Percentiles rank a stretch among this genome's conserved stretches.
Conservation (phyloP, 2,113 vertebrate species). For the Hyaena hyaena region DNA sequence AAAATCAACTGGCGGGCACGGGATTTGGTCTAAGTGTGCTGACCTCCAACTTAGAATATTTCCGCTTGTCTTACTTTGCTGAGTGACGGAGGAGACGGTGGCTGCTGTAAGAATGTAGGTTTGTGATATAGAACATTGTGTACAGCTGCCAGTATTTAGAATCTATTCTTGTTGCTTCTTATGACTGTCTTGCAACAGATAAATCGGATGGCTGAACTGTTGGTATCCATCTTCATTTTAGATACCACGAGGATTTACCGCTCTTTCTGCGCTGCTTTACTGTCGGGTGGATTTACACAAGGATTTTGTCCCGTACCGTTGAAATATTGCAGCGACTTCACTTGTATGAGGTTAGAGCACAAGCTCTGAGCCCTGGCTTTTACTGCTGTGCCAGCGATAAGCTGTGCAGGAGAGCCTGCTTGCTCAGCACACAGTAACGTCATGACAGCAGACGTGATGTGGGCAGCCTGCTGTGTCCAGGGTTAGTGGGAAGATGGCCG, state of each 20-base stretch:
- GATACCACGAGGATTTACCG: conserved; percentile 89
- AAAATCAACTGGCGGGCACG: background rate
- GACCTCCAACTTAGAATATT: background rate
- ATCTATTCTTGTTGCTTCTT: background rate
- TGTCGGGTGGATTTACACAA: conserved; percentile 93
- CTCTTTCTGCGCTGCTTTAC: conserved; percentile 94
- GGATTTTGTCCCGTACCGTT: conserved; percentile 92
- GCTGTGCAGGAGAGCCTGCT: background rate
- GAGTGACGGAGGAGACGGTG: too few relatives aligned
- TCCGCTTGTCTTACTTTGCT: background rate
- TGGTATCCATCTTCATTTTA: conserved; percentile 66
- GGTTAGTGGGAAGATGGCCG: background rate
- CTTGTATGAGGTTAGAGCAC: conserved; percentile 90
- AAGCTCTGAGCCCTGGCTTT: fast-evolving
- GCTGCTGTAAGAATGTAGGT: background rate
- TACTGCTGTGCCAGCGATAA: fast-evolving
- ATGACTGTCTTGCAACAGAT: background rate
- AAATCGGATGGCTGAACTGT: background rate
- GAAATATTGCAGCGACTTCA: conserved; percentile 95
- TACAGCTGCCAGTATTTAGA: background rate
- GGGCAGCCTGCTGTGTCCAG: background rate
- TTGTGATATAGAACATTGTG: background rate
- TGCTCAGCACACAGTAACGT: background rate
- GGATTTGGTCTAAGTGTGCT: background rate
- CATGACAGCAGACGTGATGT: background rate